phyloP scores from a whole-genome alignment of 2,888 invertebrate species.

The Anodontia alba region DNA sequence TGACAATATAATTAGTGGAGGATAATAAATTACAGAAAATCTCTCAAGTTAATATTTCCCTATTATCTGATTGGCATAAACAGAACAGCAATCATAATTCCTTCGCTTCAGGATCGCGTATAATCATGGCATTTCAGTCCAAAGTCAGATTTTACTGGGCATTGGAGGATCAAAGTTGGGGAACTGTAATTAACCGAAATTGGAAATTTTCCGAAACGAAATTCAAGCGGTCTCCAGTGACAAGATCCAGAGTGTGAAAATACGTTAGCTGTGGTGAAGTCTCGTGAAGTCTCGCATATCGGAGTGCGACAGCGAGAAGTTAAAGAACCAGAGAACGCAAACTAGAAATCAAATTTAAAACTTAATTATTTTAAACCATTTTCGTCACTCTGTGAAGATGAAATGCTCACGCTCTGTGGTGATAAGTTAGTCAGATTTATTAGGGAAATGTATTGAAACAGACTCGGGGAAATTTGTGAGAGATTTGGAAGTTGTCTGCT shows the following conservation, averaged over 20 bases:
- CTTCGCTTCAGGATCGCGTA: conserved; percentile 2
- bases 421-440: conserved; percentile 1
- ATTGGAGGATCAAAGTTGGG: conserved; percentile 49
- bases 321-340: conserved; percentile 40
- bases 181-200: conserved; percentile 53
- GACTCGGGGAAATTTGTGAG: background rate
- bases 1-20: background rate
- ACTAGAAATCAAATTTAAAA: conserved; percentile 41
- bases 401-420: background rate
- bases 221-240: conserved; percentile 32
- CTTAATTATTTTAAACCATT: conserved; percentile 52
- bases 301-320: conserved; percentile 41
- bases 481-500: too few relatives aligned
- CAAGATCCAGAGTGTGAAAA: background rate
- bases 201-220: conserved; percentile 57
- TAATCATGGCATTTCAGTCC: conserved; percentile 9
- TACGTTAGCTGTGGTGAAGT: conserved; percentile 35
- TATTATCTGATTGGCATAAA: conserved; percentile 19
- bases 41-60: conserved; percentile 17
- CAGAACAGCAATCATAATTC: conserved; percentile 33
- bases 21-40: conserved; percentile 10
- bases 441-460: background rate
- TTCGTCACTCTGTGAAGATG: conserved; percentile 27
- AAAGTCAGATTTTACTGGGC: conserved; percentile 51
- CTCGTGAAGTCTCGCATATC: conserved; percentile 51